Base-by-base conservation (phyloP, 2,888 invertebrate species). In the Eudemis profundana region DNA sequence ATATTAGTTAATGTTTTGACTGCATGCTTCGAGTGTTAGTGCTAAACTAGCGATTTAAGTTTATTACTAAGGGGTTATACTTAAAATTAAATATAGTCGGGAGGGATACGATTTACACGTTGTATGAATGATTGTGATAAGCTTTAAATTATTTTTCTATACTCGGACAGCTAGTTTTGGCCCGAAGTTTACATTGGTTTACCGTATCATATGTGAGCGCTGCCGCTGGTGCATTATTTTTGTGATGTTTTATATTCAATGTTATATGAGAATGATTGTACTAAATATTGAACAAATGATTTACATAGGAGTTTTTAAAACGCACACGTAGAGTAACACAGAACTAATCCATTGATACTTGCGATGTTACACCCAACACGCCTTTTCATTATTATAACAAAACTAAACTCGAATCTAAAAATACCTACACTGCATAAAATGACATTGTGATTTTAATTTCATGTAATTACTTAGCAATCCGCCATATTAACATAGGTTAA, bases 111-210 rank as follows among this genome's bases (percentile, higher is more conserved):
- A 79, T 80, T 81, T 83, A 83, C 82, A 83, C 81, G 63, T 70
- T 73, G 81, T 79, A 85, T 84, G 82, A 81, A 79, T 82, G 77
- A 77, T 77, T 84, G 83, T 85, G 83, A 89, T 89, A 86, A 90
- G 89, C 90, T 90, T 90, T 91, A 92, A 91, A 89, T 90, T 90
- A 89, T 90, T 91, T 85, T 87, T 88, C 77, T 77, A 84, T 75
- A 77, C 81, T 82, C 72, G 76, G 77, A 77, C 78, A 76, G 75
- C 68, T 74, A 72, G 71, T 74, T 68, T 72, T 74, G 69, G 78
- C 82, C 80, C 76, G 67, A 78, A 77, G 74, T 87, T 82, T 84
- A 83, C 79, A 82, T 81, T 77, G 79, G 78, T 79, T 80, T 77
- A 77, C 74, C 73, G 70, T 76, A 74, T 77, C 71, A 72, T 76